A percentile compares a stretch with the other conserved stretches of the same genome.
These are phyloP conservation scores for Hoplostethus mediterraneus DNA, from an alignment of 2,797 vertebrate species.

Conservation along the genomic window DNA sequence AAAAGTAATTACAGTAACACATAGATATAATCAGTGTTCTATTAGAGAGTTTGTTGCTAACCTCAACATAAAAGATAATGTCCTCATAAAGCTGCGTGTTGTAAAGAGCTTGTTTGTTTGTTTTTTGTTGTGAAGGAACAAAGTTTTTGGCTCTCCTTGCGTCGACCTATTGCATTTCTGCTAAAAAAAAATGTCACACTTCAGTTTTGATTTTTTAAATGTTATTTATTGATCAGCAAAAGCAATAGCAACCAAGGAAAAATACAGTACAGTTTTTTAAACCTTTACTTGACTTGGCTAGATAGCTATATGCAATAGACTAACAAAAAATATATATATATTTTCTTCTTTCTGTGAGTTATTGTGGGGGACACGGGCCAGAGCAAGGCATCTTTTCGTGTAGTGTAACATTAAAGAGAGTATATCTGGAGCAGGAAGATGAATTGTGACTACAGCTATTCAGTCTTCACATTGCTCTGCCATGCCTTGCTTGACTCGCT, in stretches of 20 bases:
- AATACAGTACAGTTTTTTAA: neutral
- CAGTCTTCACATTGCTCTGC: conserved; percentile 48
- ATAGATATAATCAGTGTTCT: conserved; percentile 57
- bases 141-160: too few relatives aligned
- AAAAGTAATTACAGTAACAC: conserved; percentile 66
- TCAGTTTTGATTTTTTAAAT: neutral
- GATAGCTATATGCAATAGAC: neutral
- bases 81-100: neutral
- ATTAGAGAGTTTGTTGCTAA: conserved; percentile 46
- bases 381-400: conserved; percentile 33
- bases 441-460: conserved; percentile 65
- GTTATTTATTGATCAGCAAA: neutral
- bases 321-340: conserved; percentile 7
- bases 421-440: conserved; percentile 54
- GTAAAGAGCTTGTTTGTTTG: neutral
- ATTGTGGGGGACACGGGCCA: conserved; percentile 36
- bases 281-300: neutral
- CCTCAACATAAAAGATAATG: neutral
- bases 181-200: neutral
- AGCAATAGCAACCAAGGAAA: neutral
- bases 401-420: conserved; percentile 36
- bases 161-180: neutral
- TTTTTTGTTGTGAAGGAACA: neutral
- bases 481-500: conserved; percentile 57
- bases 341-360: conserved; percentile 35